Base-by-base conservation (phyloP, 2,797 vertebrate species). In the Sebastes hubbsi region DNA sequence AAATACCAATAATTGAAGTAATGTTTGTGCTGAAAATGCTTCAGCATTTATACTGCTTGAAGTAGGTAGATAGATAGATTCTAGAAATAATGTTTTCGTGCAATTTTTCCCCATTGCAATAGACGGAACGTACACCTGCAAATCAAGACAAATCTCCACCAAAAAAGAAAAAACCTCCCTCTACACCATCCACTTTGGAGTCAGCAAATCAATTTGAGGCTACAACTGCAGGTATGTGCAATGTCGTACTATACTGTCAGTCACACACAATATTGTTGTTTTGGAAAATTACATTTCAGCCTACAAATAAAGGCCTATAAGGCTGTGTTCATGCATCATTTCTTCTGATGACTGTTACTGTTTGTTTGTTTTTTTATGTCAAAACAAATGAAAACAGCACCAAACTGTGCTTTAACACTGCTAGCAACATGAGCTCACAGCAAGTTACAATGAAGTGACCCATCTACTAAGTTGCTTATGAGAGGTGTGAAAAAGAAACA, bases 141-240 rank as follows among this genome's bases (percentile, higher is more conserved):
- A 79, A 78, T 86, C 71, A 36, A 59, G 90, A 91, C 12, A 82
- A 75, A 58, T 88, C 91, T 65, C 86, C 91, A 71, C 77, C 86
- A 8, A 93, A 81, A 69, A 95, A 92, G 92, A 93, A 80, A 55
- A 93, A 85, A 71, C 1, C 22, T 10, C 18, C 25, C 1, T 60
- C 30, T 25, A 84, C 83, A 77, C 11, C 77, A 14, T 24, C 81
- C 25, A 1, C 65, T 66, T 55, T 36, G 55, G 80, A 92, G 7
- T 70, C 88, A 29, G 29, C 73, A 5, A 49, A 72, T 78, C 62
- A 85, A 22, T 92, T 95, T 80, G 85, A 93, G 69, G 72, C 67
- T 16, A 52, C 82, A 67, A 27, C 90, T 75, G 72, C 91, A 93
- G 91, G 95, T 95, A 88, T 32, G 58, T 62, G 18, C 49, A 27